Evolutionary conservation across 2,888 invertebrate genomes (phyloP), one percentile per base, ranked within the genome.

Genomic region (Macrophya annulata): DNA sequence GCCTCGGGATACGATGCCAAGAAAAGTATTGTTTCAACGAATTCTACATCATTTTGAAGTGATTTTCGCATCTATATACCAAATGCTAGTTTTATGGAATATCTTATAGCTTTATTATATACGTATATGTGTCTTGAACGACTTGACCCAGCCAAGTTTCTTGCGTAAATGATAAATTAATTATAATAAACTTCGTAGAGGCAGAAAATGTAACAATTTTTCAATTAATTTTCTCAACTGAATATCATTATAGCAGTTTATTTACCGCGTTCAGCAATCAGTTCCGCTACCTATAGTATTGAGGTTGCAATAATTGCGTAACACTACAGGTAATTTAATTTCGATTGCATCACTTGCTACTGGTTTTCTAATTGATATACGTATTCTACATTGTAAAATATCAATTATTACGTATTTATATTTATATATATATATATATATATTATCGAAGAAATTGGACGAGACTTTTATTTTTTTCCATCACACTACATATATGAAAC

Each of bases 1-100:
- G 43, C 31, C 25, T 37, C 43, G 77, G 86, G 85, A 87, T 84
- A 74, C 45, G 84, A 86, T 89, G 90, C 89, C 89, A 90, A 89
- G 86, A 88, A 84, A 21, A 43, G 37, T 55, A 87, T 90, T 87
- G 86, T 88, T 86, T 84, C 85, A 4, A 45, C 9, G 45, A 74
- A 45, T 45, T 21, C 25, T 10, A 74, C 15, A 74, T 74, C 31
- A 37, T 43, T 45, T 43, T 10, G 10, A 6, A 45, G 45, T 74
- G 55, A 55, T 77, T 51, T 25, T 25, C 55, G 21, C 77, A n/a
- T 55, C n/a, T 1, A 5, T 55, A 1, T 55, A 55, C 10, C 12
- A 55, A 37, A 51, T 77, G 17, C 1, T 55, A 9, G 9, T 55
- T 51, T 55, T 77, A 25, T 31, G 55, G n/a, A 21, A 31, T 31